These are phyloP conservation scores for Chaetorhynchus papuensis DNA, from an alignment of 2,113 vertebrate genomes.

Conservation along the genomic window DNA sequence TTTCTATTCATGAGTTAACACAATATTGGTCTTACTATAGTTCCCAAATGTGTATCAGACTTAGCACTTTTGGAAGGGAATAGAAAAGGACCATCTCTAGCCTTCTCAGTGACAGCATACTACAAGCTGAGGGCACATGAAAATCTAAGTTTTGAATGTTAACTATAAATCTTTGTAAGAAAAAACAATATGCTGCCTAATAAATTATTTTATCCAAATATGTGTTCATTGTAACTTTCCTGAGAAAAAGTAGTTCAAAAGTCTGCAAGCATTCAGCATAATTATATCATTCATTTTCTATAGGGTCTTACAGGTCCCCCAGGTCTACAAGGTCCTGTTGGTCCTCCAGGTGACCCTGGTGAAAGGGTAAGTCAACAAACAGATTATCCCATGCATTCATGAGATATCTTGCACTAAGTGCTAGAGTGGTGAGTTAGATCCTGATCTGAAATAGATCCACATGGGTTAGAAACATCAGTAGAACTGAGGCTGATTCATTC, in stretches of 20 bases:
- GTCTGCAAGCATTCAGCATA: not conserved
- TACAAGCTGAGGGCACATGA: not conserved
- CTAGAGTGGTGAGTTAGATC: not conserved
- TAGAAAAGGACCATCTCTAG: not conserved
- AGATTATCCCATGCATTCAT: not conserved
- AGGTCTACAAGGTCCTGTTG: constrained; percentile 89
- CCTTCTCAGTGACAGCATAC: not conserved
- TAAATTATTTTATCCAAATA: not conserved
- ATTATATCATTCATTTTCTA: constrained; percentile 9
- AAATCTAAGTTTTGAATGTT: not conserved
- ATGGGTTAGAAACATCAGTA: not conserved
- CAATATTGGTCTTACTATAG: not conserved
- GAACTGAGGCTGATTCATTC: not conserved
- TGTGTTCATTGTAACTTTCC: not conserved
- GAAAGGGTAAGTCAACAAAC: constrained; percentile 84
- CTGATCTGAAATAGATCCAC: not conserved
- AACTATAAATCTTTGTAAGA: not conserved
- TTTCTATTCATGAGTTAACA: not conserved
- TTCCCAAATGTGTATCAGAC: not conserved
- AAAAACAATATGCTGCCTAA: not conserved
- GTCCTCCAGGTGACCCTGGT: constrained; percentile 87
- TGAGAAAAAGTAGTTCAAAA: not conserved
- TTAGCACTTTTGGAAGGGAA: not conserved
- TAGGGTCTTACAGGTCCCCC: constrained; percentile 92
- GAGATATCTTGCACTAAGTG: not conserved